Evolutionary conservation across 2,113 vertebrate genomes (phyloP).

Genomic region (Myiopsitta monachus): DNA sequence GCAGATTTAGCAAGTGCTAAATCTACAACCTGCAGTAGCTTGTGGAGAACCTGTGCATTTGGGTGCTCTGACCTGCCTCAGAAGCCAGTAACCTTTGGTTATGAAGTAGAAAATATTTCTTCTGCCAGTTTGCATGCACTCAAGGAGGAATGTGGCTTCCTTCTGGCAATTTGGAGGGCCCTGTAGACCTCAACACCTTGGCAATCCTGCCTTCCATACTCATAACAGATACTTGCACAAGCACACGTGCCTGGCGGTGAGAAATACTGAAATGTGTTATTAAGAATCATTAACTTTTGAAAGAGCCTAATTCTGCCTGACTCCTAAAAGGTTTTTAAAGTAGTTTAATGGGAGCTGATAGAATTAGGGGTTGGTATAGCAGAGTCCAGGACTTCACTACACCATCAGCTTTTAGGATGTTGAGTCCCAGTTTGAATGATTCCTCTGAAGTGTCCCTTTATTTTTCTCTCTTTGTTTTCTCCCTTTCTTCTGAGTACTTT

Average conservation of each 20-base stretch:
- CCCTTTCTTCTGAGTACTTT: neutral
- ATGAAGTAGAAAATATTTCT: neutral
- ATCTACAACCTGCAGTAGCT: neutral
- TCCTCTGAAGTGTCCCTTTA: neutral
- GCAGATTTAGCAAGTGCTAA: neutral
- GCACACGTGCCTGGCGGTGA: fast-evolving
- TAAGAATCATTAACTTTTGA: neutral
- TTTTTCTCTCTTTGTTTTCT: neutral
- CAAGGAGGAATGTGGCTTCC: neutral
- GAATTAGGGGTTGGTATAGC: neutral
- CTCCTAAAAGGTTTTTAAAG: neutral
- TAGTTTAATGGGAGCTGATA: neutral
- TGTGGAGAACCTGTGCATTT: neutral
- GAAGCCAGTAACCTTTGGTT: neutral
- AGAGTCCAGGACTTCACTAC: neutral
- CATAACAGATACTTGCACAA: neutral
- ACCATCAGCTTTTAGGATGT: neutral
- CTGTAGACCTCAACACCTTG: neutral
- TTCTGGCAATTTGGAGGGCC: neutral
- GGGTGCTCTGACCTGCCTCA: neutral
- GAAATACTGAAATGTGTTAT: neutral
- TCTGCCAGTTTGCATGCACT: neutral
- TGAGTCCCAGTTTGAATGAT: neutral
- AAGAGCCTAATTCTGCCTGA: neutral
- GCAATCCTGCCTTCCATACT: neutral